A percentile compares a stretch with the other conserved stretches of the same genome.
Evolutionary conservation across 2,888 invertebrate species (phyloP).

Genomic region (Hypolimnas misippus): DNA sequence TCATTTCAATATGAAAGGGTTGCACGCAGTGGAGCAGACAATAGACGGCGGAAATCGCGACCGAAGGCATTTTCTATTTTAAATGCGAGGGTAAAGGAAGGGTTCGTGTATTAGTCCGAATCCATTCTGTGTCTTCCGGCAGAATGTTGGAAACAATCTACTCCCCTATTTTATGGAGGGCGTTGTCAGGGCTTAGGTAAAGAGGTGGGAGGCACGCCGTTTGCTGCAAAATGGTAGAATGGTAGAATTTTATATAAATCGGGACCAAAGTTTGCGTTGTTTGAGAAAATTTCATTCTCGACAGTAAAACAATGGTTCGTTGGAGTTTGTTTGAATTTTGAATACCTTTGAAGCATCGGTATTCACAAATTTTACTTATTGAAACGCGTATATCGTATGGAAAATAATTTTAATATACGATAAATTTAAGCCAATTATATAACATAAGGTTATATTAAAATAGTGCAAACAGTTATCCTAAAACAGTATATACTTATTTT

Average conservation of each 20-base stretch:
- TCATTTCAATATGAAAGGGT: constrained; percentile 68
- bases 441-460: too few relatives aligned
- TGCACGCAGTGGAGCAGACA: constrained; percentile 74
- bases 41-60: constrained; percentile 71
- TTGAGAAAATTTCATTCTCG: constrained; percentile 8
- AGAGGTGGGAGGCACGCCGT: constrained; percentile 37
- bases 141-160: constrained; percentile 74
- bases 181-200: constrained; percentile 51
- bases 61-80: constrained; percentile 75
- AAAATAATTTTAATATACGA: too few relatives aligned
- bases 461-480: too few relatives aligned
- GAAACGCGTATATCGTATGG: neutral
- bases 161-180: constrained; percentile 67
- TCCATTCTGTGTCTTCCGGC: constrained; percentile 74
- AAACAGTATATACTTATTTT: too few relatives aligned
- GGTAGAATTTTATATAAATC: constrained; percentile 21
- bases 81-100: constrained; percentile 67
- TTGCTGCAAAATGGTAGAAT: constrained; percentile 19
- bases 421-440: too few relatives aligned
- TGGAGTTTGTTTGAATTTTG: neutral
- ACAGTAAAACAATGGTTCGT: constrained; percentile 4
- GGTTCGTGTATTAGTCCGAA: constrained; percentile 73
- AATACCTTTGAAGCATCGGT: neutral
- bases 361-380: neutral
- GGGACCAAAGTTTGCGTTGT: constrained; percentile 16